These are phyloP conservation scores for Gallinago paraguaiae DNA, from an alignment of 2,113 vertebrate genomes.

Conservation along the genomic window DNA sequence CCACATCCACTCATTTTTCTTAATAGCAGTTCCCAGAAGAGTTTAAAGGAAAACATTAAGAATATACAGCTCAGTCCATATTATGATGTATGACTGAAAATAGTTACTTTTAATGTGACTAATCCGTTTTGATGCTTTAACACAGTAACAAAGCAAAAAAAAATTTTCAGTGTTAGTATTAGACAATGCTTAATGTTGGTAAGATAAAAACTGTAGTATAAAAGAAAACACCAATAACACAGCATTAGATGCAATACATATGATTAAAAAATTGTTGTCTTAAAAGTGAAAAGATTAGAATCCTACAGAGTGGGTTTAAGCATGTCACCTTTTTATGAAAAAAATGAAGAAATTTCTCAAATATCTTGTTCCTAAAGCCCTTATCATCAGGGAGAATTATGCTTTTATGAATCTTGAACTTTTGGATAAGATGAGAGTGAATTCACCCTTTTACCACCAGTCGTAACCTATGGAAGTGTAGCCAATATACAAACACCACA, in stretches of 20 bases:
- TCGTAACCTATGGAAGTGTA: background rate
- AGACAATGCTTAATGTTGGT: background rate
- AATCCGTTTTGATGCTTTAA: background rate
- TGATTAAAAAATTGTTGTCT: background rate
- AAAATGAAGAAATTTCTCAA: background rate
- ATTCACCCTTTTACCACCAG: background rate
- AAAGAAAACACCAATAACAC: background rate
- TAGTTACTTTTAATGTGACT: background rate
- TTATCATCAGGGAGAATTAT: background rate
- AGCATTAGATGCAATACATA: background rate
- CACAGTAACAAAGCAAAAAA: background rate
- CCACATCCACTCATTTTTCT: background rate
- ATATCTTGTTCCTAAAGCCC: background rate
- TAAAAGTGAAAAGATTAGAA: background rate
- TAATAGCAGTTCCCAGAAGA: background rate
- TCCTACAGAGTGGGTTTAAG: background rate
- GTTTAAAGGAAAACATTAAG: background rate
- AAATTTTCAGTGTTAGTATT: background rate
- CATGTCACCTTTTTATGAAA: background rate
- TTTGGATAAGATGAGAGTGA: background rate
- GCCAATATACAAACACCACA: fast-evolving
- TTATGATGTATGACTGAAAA: background rate
- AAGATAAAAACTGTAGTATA: background rate
- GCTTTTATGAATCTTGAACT: background rate
- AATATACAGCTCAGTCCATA: background rate